These are phyloP conservation scores for Drosophila bipectinata DNA, from an alignment of 1,140 invertebrate genomes.

Conservation along the genomic window DNA sequence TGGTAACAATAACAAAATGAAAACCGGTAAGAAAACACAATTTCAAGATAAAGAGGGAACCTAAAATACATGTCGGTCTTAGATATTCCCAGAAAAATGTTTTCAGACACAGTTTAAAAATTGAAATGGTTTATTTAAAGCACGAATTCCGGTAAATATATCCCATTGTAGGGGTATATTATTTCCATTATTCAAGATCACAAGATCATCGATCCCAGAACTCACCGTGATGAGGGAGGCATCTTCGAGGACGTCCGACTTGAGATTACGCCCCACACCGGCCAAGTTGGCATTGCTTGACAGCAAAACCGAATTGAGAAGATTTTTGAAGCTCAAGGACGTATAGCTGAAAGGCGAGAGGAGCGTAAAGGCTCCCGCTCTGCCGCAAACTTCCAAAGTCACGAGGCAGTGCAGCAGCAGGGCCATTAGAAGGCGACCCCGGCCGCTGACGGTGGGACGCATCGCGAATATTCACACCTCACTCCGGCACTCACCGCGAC, in stretches of 20 bases:
- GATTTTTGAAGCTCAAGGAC: conserved; percentile 80
- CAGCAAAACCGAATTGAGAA: conserved; percentile 74
- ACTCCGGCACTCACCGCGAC: conserved; percentile 29
- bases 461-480: conserved; percentile 15
- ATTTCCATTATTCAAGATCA: too few species aligned
- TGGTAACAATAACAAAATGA: conserved; percentile 15
- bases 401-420: conserved; percentile 66
- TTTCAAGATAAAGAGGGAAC: conserved; percentile 31
- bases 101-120: conserved; percentile 1
- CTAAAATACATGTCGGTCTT: too few species aligned
- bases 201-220: not conserved
- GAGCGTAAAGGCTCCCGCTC: conserved; percentile 73
- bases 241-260: conserved; percentile 82
- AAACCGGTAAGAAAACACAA: conserved; percentile 37
- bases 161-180: too few species aligned
- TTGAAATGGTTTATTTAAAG: too few species aligned
- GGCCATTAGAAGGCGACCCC: conserved; percentile 46
- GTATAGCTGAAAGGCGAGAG: conserved; percentile 80
- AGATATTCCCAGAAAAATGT: too few species aligned
- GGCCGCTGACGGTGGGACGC: conserved; percentile 49
- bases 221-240: conserved; percentile 83
- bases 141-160: too few species aligned
- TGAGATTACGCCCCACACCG: conserved; percentile 75
- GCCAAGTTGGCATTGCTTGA: conserved; percentile 80
- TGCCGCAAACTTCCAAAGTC: conserved; percentile 61